These are phyloP conservation scores for Myanophis thanlyinensis DNA, from an alignment of 2,113 vertebrate genomes.

Conservation along the genomic window DNA sequence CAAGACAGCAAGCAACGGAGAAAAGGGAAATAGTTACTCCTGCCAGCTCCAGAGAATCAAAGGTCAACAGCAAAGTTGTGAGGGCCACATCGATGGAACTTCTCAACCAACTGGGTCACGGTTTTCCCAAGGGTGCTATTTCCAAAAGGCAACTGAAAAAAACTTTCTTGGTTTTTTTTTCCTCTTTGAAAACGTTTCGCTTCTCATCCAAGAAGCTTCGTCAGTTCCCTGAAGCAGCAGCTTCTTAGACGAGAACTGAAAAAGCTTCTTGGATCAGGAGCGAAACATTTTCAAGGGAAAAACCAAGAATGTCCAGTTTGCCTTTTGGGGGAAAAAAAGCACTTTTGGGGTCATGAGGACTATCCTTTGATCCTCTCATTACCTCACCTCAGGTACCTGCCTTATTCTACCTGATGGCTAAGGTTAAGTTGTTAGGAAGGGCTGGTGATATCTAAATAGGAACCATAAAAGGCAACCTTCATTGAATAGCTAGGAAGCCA, in stretches of 20 bases:
- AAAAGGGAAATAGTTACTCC: too few relatives aligned
- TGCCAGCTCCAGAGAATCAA: neutral
- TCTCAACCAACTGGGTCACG: neutral
- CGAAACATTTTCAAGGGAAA: neutral
- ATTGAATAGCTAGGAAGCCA: neutral
- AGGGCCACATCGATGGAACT: neutral
- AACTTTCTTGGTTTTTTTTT: too few relatives aligned
- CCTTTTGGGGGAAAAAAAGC: neutral
- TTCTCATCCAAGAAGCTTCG: neutral
- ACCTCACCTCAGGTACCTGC: neutral
- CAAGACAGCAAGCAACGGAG: neutral
- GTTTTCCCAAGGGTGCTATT: neutral
- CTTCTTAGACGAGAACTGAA: neutral
- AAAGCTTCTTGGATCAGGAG: neutral
- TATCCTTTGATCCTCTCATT: neutral
- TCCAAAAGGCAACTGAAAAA: neutral
- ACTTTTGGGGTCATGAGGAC: neutral
- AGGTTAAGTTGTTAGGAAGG: neutral
- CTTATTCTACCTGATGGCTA: neutral
- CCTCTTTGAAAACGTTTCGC: neutral
- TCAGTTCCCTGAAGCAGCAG: neutral
- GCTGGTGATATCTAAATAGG: neutral
- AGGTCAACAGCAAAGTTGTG: neutral
- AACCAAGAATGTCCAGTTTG: neutral
- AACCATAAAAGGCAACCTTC: neutral